phyloP scores from a whole-genome alignment of 2,797 vertebrate species.

The Mormyrus proboscirostris region DNA sequence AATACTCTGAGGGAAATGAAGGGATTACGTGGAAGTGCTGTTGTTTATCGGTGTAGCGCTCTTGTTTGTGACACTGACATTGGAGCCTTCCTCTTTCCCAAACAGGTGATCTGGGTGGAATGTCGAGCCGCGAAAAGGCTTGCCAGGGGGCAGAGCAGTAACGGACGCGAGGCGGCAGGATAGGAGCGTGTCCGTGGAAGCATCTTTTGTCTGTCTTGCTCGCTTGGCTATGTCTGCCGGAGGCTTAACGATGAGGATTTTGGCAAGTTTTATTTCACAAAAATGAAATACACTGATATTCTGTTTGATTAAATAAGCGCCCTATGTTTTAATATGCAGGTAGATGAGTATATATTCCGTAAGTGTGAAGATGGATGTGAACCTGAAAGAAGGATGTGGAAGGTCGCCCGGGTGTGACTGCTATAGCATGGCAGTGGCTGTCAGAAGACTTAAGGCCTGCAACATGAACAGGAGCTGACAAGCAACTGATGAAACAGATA shows the following conservation, averaged over 20 bases:
- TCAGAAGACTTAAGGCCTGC: not conserved
- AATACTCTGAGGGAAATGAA: not conserved
- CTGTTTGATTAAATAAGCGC: not conserved
- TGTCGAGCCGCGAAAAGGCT: too few relatives aligned
- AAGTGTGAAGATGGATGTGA: not conserved
- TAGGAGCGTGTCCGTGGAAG: not conserved
- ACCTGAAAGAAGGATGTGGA: not conserved
- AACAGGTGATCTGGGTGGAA: too few relatives aligned
- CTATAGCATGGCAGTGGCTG: not conserved
- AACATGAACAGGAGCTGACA: not conserved
- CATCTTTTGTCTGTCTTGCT: not conserved
- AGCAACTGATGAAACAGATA: not conserved
- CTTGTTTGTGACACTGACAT: too few relatives aligned
- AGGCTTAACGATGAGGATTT: not conserved
- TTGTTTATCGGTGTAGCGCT: slow-evolving; percentile 3
- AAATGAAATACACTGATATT: not conserved
- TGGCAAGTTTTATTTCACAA: not conserved
- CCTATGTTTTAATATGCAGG: not conserved
- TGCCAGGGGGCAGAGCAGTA: not conserved
- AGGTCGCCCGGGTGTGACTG: not conserved
- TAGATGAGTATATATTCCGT: not conserved
- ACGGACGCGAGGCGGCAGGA: not conserved
- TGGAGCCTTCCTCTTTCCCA: too few relatives aligned
- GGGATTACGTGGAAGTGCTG: not conserved
- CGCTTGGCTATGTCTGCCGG: not conserved